Evolutionary conservation across 1,140 invertebrate genomes (phyloP), one percentile per base, ranked within the genome.

Genomic region (Cherax destructor): DNA sequence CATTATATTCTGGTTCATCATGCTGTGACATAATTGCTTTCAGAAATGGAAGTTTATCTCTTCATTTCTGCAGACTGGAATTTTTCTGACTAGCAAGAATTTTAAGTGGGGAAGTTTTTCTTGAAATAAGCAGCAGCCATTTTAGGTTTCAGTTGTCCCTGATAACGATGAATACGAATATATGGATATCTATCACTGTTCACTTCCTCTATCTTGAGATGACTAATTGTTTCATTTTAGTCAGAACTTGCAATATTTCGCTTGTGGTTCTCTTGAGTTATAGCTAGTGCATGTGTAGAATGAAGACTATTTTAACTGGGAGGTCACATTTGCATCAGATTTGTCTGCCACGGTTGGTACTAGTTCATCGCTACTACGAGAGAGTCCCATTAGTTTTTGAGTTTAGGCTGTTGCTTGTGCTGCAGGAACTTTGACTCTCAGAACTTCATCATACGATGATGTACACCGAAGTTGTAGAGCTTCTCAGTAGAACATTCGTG

Each of bases 361-460:
- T 13, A 83, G 52, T 11, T 50, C 81, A 83, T 9, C 52, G 6
- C 50, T 56, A 30, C 50, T 56, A 81, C 18, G 13, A 21, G 4
- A 81, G 50, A 83, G 56, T n/a, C 81, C 59, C 13, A 59, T 11
- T 13, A 7, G 0, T 18, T 80, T 49, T 49, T 16, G 30, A 11
- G 3, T 49, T 21, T 7, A 11, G 13, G 78, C 21, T 41, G 4
- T 3, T 80, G 78, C 1, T 11, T 30, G 1, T 7, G 78, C 78
- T 80, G 78, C 78, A 16, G 78, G 13, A 49, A 0, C 24, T 30
- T 83, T 83, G 52, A 83, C 4, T 61, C 81, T 49, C 13, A 83
- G 52, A 7, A 65, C 81, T 47, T 83, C 81, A 83, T 83, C 81
- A 83, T 83, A 83, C 6, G 81, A 59, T 21, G 50, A 83, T 21